phyloP scores from a whole-genome alignment of 2,113 vertebrate species.

The Marcusenius ussheri region DNA sequence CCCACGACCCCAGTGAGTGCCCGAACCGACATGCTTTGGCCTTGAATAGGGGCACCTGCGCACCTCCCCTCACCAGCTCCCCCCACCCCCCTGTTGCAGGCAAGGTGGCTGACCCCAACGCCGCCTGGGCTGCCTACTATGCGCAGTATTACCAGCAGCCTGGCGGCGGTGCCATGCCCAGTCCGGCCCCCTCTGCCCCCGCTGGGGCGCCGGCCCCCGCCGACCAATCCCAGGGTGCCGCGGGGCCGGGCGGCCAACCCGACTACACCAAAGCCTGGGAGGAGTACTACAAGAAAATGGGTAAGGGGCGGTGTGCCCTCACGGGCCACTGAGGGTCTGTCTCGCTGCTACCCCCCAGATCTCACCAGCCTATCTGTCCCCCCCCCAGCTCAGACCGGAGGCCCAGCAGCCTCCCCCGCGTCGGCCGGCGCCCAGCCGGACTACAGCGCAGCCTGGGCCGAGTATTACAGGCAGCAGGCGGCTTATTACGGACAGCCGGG shows the following conservation, averaged over 20 bases:
- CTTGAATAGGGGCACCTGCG: neutral
- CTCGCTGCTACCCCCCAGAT: too few relatives aligned
- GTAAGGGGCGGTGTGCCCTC: constrained; percentile 44
- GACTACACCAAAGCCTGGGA: constrained; percentile 94
- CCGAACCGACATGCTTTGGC: neutral
- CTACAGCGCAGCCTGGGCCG: constrained; percentile 87
- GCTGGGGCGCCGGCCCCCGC: constrained; percentile 63
- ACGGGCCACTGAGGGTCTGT: neutral
- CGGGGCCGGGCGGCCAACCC: constrained; percentile 67
- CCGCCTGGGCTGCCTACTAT: constrained; percentile 89
- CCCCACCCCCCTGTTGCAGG: constrained; percentile 43
- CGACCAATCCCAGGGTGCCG: constrained; percentile 64
- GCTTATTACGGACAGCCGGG: constrained; percentile 80
- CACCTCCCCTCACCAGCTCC: neutral
- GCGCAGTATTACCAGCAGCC: constrained; percentile 87
- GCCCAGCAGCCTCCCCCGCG: constrained; percentile 55
- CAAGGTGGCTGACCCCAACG: constrained; percentile 77
- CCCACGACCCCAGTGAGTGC: constrained; percentile 79
- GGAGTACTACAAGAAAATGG: constrained; percentile 89
- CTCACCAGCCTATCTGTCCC: neutral
- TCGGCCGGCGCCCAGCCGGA: constrained; percentile 68
- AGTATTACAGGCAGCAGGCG: constrained; percentile 89
- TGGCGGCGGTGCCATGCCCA: constrained; percentile 62
- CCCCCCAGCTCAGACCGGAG: constrained; percentile 52
- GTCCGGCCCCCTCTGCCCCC: constrained; percentile 62